Base-by-base conservation (phyloP, 2,888 invertebrate genomes). In the Lasius platythorax region DNA sequence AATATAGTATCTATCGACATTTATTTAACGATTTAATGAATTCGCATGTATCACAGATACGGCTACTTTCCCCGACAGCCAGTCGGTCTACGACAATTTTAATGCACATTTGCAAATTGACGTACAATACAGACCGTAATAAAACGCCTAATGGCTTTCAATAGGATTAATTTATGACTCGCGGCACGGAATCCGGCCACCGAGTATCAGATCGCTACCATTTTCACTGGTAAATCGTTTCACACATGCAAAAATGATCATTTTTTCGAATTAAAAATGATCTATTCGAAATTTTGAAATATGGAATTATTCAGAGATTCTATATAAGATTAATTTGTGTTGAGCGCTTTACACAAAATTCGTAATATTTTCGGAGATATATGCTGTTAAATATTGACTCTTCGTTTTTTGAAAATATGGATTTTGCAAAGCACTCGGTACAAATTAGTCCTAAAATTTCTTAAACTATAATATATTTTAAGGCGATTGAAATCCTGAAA, bases 121-220 rank as follows among this genome's bases (percentile, higher is more conserved):
- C 84, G 88, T 79, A 92, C 91, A 92, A 92, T 92, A 90, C 92
- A 91, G 87, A 86, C 88, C 87, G 75, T 85, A 87, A 91, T 89
- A 87, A 90, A 91, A 90, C 89, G 87, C 72, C 87, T 90, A 90
- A 93, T 91, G 87, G 90, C 89, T 91, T 90, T 91, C 90, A 91
- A 89, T 92, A 87, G 88, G 92, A 91, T 92, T 92, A 91, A 92
- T 93, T 93, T 67, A 89, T 84, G 84, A 85, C 81, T 91, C 66
- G 81, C 63, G 75, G 6, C 84, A 84, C 75, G 82, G 66, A 85
- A 84, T 72, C 83, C 63, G 76, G 43, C 18, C 12, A 30, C 30
- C 18, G 40, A 11, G 63, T 82, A 82, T 84, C 79, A 74, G 84
- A 68, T 83, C 76, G 76, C 53, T 9, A 83, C 68, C 67, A 63